Percentiles rank a stretch among this genome's conserved stretches.
Conservation (phyloP, 2,888 invertebrate species). For the Tinea trinotella region DNA sequence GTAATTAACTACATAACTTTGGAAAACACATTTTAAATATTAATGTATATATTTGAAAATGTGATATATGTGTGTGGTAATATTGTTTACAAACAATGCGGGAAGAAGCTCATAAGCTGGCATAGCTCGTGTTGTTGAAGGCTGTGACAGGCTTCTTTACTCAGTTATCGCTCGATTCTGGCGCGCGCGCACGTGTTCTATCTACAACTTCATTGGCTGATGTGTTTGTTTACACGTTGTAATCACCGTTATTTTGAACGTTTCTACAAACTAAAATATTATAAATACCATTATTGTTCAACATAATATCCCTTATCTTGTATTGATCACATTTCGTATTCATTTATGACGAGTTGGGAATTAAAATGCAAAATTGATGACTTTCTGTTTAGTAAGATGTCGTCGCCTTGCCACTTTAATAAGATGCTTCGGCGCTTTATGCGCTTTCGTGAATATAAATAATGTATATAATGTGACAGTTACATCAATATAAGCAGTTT, state of each 20-base stretch:
- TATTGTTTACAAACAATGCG: slow-evolving; percentile 26
- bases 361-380: slow-evolving; percentile 30
- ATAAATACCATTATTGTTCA: slow-evolving; percentile 15
- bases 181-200: slow-evolving; percentile 63
- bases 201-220: not conserved
- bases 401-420: slow-evolving; percentile 51
- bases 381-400: slow-evolving; percentile 58
- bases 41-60: too few species aligned
- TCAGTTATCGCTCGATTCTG: slow-evolving; percentile 54
- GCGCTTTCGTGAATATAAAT: slow-evolving; percentile 52
- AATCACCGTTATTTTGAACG: slow-evolving; percentile 8
- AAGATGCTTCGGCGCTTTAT: slow-evolving; percentile 48
- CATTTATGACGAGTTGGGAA: slow-evolving; percentile 8
- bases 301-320: slow-evolving; percentile 7
- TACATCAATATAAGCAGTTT: slow-evolving; percentile 50
- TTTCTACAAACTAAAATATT: not conserved
- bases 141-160: slow-evolving; percentile 50
- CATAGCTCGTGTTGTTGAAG: slow-evolving; percentile 30
- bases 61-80: too few species aligned
- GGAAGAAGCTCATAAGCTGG: not conserved
- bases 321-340: slow-evolving; percentile 8
- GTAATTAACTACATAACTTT: too few species aligned
- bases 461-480: slow-evolving; percentile 64
- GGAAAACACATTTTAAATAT: too few species aligned
- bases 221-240: slow-evolving; percentile 16